Conservation (phyloP, 2,113 vertebrate species). For the Festucalex cinctus region DNA sequence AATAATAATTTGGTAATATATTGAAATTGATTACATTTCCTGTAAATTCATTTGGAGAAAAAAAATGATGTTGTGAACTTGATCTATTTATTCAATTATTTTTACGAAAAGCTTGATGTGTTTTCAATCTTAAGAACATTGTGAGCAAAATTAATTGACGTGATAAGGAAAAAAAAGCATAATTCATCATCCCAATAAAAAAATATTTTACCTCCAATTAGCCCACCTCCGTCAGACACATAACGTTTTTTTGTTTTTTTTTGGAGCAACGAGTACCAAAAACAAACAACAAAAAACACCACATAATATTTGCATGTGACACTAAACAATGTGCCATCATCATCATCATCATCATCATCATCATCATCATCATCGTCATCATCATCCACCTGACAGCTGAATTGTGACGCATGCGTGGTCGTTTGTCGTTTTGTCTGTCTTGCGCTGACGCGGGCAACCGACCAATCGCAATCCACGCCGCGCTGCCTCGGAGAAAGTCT, state of each 20-base stretch:
- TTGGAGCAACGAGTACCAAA: background rate
- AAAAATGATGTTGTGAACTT: no score
- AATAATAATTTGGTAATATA: no score
- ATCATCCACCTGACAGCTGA: constrained; percentile 7
- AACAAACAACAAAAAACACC: no score
- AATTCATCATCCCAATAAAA: constrained; percentile 1
- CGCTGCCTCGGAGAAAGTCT: constrained; percentile 66
- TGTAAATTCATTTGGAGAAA: no score
- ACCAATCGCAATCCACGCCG: constrained; percentile 6
- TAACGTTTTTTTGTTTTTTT: background rate
- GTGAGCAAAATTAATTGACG: no score
- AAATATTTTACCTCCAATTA: constrained; percentile 20
- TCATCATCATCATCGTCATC: no score
- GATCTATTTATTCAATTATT: no score
- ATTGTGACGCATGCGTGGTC: constrained; percentile 13
- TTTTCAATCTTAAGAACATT: no score
- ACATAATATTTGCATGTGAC: constrained; percentile 9
- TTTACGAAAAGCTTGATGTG: no score
- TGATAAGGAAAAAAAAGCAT: background rate
- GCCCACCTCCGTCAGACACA: constrained; percentile 1
- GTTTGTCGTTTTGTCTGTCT: background rate
- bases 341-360: no score
- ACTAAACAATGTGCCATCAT: background rate
- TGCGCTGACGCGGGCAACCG: background rate
- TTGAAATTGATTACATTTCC: no score